Evolutionary conservation across 2,888 invertebrate species (phyloP), one percentile per base, ranked within the genome.

Genomic region (Isoperla grammatica): DNA sequence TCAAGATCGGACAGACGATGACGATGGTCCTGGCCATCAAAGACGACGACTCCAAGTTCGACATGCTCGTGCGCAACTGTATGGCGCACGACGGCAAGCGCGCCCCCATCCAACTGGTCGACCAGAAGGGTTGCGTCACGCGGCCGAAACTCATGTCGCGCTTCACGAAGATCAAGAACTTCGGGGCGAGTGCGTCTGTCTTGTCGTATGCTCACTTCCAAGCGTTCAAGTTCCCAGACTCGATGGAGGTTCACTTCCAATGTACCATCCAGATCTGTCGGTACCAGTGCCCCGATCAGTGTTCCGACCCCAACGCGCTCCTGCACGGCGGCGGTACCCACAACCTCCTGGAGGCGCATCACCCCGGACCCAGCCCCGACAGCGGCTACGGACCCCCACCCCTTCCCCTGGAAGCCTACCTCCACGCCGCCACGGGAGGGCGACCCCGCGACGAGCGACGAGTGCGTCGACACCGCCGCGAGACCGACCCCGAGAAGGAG

Each of bases 161-260:
- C 67, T 95, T 95, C 72, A 94, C 93, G 1, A 95, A 95, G 75
- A 95, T 95, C 65, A 95, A 94, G 76, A 95, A 95, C 76, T 95
- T 95, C 67, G 95, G 95, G 15, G 91, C 94, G 0, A 90, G 90
- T 65, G 95, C 95, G 5, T 92, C 92, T 8, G 93, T 95, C 0
- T 77, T 95, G 1, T 91, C 92, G 0, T 95, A 94, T 71, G 93
- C 94, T 0, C 91, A 93, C 73, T 94, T 94, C 83, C 93, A 94
- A 55, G 95, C 95, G 0, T 95, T 95, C 76, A 95, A 95, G 72
- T 95, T 95, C 78, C 95, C 95, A 0, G 95, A 95, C 71, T 93
- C 93, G 1, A 95, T 95, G 94, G 94, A 95, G 73, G 95, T 95
- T 0, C 94, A 95, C 73, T 95, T 95, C 80, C 93, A 94, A 73